Evolutionary conservation across 2,797 vertebrate species (phyloP), one percentile per base, ranked within the genome.

Genomic region (Rallus crepitans): DNA sequence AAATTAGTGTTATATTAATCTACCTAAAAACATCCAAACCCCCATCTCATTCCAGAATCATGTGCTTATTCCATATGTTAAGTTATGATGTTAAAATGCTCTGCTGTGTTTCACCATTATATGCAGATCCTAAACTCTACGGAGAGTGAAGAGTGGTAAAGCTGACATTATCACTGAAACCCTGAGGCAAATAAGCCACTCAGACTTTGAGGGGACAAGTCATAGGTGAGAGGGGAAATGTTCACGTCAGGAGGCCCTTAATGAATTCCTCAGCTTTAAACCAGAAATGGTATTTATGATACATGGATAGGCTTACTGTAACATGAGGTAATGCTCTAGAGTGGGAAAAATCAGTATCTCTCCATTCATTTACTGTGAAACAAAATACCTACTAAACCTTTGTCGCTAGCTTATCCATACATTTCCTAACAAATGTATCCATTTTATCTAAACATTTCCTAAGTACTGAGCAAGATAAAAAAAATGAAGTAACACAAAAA

Each of bases 1-100:
- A 57, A 75, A 85, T 94, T 89, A 94, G 64, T 82, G 20, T 48
- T 79, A 92, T 78, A 88, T 78, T 66, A 40, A 53, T 50, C 25
- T 71, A 63, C 1, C 2, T 52, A 65, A 79, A 72, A 61, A 0
- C 12, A 86, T 24, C 9, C 48, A 50, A 78, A 79, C 17, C 3
- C 37, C 37, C 27, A 0, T 1, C 77, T 75, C 45, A 39, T 82
- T 87, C 30, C 70, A 5, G 59, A 61, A 69, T 24, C 40, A 37
- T 87, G 21, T 23, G 7, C 7, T 91, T 72, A 65, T 71, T 64
- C 37, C 3, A 2, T 16, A 57, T 5, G 25, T 59, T 79, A 39
- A 1, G 3, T 35, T 85, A 77, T 35, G 18, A 45, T 72, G 23
- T 11, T 75, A 61, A 87, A 81, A 69, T 17, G 21, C 18, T 77